These are phyloP conservation scores for Caradrina clavipalpis DNA, from an alignment of 2,888 invertebrate species.

Conservation along the genomic window DNA sequence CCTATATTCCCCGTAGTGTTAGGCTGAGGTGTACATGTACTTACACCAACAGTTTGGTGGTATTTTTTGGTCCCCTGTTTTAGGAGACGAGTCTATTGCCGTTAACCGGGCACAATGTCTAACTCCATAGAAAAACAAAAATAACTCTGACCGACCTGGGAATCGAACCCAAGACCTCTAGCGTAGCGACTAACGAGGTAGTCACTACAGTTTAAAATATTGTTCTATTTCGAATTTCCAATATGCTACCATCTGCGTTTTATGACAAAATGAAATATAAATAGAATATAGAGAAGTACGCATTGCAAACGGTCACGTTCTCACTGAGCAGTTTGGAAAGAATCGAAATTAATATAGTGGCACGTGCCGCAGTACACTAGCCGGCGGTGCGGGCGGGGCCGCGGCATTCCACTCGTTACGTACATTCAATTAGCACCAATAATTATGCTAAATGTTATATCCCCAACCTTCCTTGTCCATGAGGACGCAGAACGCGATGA, in stretches of 20 bases:
- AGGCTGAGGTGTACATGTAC: no score
- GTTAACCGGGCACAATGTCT: no score
- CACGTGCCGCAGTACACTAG: conserved; percentile 19
- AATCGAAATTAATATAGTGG: conserved; percentile 35
- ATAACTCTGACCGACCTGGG: no score
- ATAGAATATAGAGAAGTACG: conserved; percentile 18
- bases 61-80: no score
- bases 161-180: no score
- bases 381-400: no score
- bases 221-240: conserved; percentile 32
- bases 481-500: conserved; percentile 9
- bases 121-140: no score
- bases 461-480: neutral
- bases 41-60: no score
- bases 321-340: conserved; percentile 29
- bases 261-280: conserved; percentile 20
- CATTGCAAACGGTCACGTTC: conserved; percentile 36
- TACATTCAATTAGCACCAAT: conserved; percentile 31
- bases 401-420: conserved; percentile 5
- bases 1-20: no score
- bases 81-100: no score
- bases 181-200: no score
- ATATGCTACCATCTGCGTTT: conserved; percentile 29
- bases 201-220: conserved; percentile 30
- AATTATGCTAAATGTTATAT: conserved; percentile 21